Conservation (phyloP, 2,888 invertebrate species). For the Volucella inanis region DNA sequence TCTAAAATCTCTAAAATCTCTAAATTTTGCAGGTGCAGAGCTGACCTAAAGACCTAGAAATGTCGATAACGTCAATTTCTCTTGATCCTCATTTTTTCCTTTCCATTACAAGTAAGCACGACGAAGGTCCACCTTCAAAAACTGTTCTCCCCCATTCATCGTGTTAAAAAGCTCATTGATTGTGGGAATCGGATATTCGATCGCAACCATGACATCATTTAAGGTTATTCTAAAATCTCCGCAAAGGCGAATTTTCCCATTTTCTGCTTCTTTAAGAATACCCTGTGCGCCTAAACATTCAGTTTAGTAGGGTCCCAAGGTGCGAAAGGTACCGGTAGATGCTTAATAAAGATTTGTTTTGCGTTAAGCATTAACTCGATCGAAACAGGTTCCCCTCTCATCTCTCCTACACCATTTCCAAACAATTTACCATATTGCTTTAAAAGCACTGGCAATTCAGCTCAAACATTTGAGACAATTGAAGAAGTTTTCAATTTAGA, state of each 20-base stretch:
- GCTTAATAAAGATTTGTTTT: conserved; percentile 7
- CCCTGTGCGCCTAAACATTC: background rate
- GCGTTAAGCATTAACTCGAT: conserved; percentile 4
- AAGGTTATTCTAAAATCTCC: conserved; percentile 8
- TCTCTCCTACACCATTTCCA: conserved; percentile 11
- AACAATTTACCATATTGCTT: conserved; percentile 2
- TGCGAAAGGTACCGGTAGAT: background rate
- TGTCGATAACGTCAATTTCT: conserved; percentile 18
- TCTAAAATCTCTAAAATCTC: background rate
- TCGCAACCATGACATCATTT: conserved; percentile 5
- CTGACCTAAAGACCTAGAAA: background rate
- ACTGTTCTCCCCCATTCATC: background rate
- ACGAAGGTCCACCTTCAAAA: conserved; percentile 76
- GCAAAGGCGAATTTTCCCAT: conserved; percentile 3
- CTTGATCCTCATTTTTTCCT: conserved; percentile 70
- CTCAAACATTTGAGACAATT: background rate
- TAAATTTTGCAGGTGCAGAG: conserved; percentile 35
- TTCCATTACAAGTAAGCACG: conserved; percentile 75
- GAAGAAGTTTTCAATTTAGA: background rate
- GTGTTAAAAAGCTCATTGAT: no score
- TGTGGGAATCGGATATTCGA: conserved; percentile 31
- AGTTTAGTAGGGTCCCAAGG: conserved; percentile 5
- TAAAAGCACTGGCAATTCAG: background rate
- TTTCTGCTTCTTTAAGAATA: background rate
- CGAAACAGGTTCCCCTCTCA: conserved; percentile 6